phyloP scores from a whole-genome alignment of 2,797 vertebrate species.

The Phyllotis vaccarum region DNA sequence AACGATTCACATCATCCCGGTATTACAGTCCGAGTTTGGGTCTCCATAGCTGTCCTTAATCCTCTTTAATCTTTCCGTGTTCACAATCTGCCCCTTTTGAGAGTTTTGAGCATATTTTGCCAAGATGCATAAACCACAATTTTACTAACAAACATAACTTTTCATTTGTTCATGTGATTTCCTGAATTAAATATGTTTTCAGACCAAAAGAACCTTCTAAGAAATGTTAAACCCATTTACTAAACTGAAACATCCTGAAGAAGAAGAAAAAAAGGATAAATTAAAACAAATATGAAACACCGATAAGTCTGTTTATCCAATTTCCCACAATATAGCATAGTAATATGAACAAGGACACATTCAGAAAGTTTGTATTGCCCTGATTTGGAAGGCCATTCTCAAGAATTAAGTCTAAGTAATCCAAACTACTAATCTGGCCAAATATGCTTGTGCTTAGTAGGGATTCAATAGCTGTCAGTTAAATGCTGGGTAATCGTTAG shows the following conservation, averaged over 20 bases:
- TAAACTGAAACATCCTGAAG: background rate
- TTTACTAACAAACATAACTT: background rate
- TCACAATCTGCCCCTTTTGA: background rate
- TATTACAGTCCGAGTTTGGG: background rate
- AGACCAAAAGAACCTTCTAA: background rate
- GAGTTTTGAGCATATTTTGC: background rate
- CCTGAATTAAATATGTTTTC: constrained; percentile 41
- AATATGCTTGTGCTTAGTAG: background rate
- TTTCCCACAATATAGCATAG: background rate
- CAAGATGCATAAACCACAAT: background rate
- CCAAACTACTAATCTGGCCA: background rate
- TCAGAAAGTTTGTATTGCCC: background rate
- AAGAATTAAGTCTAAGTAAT: background rate
- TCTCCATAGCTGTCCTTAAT: background rate
- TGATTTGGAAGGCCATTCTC: background rate
- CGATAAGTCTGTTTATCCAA: background rate
- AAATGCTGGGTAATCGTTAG: background rate
- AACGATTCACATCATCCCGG: background rate
- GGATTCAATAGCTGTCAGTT: background rate
- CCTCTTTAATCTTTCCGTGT: background rate
- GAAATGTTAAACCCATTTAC: background rate
- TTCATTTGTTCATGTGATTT: background rate
- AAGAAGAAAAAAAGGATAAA: background rate
- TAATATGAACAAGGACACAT: background rate
- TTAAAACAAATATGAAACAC: constrained; percentile 1